Evolutionary conservation across 2,888 invertebrate genomes (phyloP).

Genomic region (Pharmacophagus antenor): DNA sequence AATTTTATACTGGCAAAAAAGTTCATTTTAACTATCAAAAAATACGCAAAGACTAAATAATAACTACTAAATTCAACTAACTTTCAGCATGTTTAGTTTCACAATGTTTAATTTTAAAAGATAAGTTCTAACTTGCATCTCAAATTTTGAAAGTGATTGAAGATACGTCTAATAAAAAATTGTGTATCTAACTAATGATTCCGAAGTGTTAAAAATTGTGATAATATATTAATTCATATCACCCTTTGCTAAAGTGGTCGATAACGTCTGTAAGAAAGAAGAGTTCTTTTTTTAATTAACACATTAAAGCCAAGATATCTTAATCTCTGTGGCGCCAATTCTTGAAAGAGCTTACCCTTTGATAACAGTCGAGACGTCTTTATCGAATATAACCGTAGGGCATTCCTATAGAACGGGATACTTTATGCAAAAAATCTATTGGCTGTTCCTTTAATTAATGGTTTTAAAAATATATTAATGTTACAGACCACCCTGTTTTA

Average conservation of each 20-base stretch:
- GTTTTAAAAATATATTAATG: constrained; percentile 46
- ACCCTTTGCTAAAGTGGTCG: constrained; percentile 68
- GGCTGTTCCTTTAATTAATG: constrained; percentile 54
- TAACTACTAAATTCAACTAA: too few species aligned
- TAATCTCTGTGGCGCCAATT: constrained; percentile 78
- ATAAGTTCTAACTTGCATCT: background rate
- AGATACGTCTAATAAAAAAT: constrained; percentile 11
- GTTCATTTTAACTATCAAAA: background rate
- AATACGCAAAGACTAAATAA: background rate
- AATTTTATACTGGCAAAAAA: too few species aligned
- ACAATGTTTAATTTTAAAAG: too few species aligned
- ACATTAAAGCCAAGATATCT: constrained; percentile 73
- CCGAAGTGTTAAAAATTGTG: constrained; percentile 67
- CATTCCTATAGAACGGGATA: constrained; percentile 57
- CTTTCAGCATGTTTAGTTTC: background rate
- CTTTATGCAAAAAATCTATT: constrained; percentile 69
- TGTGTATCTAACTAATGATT: constrained; percentile 50
- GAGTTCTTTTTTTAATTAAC: constrained; percentile 77
- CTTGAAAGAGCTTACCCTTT: constrained; percentile 67
- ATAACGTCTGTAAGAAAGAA: constrained; percentile 61
- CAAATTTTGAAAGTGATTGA: background rate
- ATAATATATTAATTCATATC: constrained; percentile 60
- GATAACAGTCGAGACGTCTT: constrained; percentile 68
- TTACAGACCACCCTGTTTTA: constrained; percentile 56
- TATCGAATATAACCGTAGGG: constrained; percentile 64